Percentiles rank a stretch among this genome's conserved stretches.
Evolutionary conservation across 2,113 vertebrate species (phyloP).

Genomic region (Toxotes chatareus): DNA sequence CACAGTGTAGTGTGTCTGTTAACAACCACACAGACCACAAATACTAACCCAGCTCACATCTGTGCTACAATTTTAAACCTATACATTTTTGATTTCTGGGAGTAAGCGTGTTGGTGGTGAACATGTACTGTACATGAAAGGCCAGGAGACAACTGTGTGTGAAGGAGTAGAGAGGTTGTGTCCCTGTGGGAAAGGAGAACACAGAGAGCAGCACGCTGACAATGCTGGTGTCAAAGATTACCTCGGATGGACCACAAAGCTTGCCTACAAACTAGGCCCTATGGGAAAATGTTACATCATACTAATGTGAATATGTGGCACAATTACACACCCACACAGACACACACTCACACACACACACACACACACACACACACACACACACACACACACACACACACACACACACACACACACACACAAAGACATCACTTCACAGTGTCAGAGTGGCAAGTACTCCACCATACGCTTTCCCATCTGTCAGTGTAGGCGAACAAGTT

Average conservation of each 20-base stretch:
- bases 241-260: conserved; percentile 16
- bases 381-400: conserved; percentile 19
- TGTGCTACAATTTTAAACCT: not conserved
- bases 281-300: not conserved
- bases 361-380: conserved; percentile 15
- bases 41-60: not conserved
- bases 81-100: not conserved
- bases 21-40: not conserved
- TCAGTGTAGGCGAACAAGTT: conserved; percentile 38
- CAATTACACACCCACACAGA: conserved; percentile 19
- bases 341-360: conserved; percentile 16
- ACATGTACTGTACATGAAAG: not conserved
- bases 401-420: conserved; percentile 23
- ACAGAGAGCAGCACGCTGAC: not conserved
- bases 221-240: conserved; percentile 26
- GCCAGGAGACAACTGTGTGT: not conserved
- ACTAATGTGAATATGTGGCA: not conserved
- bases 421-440: conserved; percentile 27
- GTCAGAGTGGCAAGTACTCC: conserved; percentile 23
- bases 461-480: conserved; percentile 63
- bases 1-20: not conserved
- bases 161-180: not conserved
- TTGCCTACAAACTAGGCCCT: conserved; percentile 8
- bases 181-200: not conserved
- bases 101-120: not conserved